Percentiles rank a stretch among this genome's conserved stretches.
Conservation (phyloP, 2,797 vertebrate species). For the Phoeniculus purpureus region DNA sequence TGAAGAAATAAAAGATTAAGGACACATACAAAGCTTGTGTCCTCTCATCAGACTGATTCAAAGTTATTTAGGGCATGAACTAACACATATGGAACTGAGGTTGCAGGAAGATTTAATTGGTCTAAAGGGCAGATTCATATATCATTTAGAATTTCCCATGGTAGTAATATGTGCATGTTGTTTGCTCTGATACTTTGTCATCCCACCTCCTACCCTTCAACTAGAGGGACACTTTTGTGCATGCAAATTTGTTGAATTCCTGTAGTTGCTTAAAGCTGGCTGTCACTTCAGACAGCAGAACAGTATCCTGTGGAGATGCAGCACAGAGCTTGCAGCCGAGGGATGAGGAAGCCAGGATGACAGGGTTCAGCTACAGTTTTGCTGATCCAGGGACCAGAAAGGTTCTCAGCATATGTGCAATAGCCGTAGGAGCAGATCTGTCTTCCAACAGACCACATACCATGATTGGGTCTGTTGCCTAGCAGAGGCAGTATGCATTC, state of each 20-base stretch:
- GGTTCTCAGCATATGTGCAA: neutral
- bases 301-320: rapidly evolving
- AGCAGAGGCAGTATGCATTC: neutral
- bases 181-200: neutral
- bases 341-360: neutral
- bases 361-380: rapidly evolving
- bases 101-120: neutral
- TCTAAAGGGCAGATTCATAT: neutral
- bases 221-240: rapidly evolving
- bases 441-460: rapidly evolving
- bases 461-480: rapidly evolving
- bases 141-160: neutral
- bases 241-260: neutral
- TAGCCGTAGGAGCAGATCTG: neutral
- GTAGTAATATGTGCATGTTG: neutral
- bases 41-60: neutral
- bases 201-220: neutral
- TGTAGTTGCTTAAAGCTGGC: neutral
- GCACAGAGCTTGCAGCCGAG: neutral
- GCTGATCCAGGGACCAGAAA: neutral
- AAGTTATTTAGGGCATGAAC: neutral
- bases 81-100: neutral
- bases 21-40: neutral
- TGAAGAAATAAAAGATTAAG: neutral
- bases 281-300: neutral